Conservation (phyloP, 1,140 invertebrate genomes). For the Drosophila virilis region DNA sequence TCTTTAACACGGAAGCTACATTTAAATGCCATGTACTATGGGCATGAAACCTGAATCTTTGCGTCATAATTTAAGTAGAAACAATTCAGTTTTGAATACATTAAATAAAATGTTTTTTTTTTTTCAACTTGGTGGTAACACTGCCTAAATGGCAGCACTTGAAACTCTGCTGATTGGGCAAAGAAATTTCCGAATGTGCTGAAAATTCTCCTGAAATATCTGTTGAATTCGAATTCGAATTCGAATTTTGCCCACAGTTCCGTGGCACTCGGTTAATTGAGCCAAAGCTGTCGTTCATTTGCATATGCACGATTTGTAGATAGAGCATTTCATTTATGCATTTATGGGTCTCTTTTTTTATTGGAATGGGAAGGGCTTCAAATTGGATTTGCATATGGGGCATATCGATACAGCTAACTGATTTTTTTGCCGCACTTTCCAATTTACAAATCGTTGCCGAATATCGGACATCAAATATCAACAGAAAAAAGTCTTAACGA, state of each 20-base stretch:
- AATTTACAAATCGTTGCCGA: constrained; percentile 28
- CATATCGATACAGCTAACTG: constrained; percentile 1
- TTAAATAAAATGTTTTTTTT: not conserved
- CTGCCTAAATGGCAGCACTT: too few species aligned
- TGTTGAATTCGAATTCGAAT: not conserved
- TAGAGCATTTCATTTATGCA: constrained; percentile 19
- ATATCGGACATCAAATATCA: constrained; percentile 3
- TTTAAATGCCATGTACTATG: not conserved
- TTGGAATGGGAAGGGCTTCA: not conserved
- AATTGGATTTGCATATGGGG: constrained; percentile 44
- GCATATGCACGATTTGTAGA: constrained; percentile 27
- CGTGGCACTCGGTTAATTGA: constrained; percentile 16
- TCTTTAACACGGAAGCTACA: constrained; percentile 16
- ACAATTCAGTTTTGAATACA: not conserved
- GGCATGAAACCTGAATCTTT: too few species aligned
- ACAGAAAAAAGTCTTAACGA: not conserved
- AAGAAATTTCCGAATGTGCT: too few species aligned
- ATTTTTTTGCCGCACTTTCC: constrained; percentile 48
- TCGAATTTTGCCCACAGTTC: not conserved
- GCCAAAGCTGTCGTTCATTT: constrained; percentile 13
- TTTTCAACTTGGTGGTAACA: not conserved
- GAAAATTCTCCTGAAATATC: too few species aligned
- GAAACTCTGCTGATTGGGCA: too few species aligned
- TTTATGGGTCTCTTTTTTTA: constrained; percentile 47
- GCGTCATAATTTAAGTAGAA: too few species aligned